phyloP scores from a whole-genome alignment of 2,797 vertebrate genomes.

The Leptodactylus fallax region DNA sequence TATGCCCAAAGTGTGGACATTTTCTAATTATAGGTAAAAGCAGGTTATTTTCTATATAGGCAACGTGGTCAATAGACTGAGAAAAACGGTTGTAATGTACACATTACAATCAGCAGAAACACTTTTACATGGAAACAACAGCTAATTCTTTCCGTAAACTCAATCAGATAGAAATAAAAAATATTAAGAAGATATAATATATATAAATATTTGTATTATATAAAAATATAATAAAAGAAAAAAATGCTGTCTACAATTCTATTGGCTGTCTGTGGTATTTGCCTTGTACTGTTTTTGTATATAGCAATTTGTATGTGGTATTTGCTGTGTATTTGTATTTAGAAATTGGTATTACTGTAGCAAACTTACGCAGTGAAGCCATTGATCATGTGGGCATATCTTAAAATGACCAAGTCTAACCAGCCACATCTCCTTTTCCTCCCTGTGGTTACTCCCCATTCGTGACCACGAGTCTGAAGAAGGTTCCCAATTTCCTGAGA shows the following conservation, averaged over 20 bases:
- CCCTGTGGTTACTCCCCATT: slow-evolving; percentile 96
- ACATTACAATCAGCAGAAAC: not conserved
- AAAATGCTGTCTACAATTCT: not conserved
- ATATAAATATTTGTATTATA: not conserved
- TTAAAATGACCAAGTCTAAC: slow-evolving; percentile 95
- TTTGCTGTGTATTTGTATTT: too few species aligned
- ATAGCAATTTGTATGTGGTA: too few species aligned
- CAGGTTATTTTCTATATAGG: not conserved
- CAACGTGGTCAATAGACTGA: not conserved
- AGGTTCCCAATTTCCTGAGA: slow-evolving; percentile 88
- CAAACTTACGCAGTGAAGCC: slow-evolving; percentile 95
- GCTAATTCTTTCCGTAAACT: not conserved
- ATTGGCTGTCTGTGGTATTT: not conserved
- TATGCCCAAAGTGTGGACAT: not conserved
- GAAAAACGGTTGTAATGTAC: not conserved
- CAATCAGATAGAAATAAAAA: not conserved
- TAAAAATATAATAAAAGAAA: not conserved
- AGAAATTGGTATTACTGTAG: too few species aligned
- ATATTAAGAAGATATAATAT: not conserved
- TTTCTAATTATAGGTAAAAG: not conserved
- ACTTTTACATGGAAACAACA: not conserved
- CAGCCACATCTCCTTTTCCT: slow-evolving; percentile 97
- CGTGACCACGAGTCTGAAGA: slow-evolving; percentile 92
- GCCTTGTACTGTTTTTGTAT: too few species aligned
- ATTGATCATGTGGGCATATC: slow-evolving; percentile 98